Percentiles rank a stretch among this genome's conserved stretches.
Evolutionary conservation across 2,113 vertebrate genomes (phyloP).

Genomic region (Calidris pugnax): DNA sequence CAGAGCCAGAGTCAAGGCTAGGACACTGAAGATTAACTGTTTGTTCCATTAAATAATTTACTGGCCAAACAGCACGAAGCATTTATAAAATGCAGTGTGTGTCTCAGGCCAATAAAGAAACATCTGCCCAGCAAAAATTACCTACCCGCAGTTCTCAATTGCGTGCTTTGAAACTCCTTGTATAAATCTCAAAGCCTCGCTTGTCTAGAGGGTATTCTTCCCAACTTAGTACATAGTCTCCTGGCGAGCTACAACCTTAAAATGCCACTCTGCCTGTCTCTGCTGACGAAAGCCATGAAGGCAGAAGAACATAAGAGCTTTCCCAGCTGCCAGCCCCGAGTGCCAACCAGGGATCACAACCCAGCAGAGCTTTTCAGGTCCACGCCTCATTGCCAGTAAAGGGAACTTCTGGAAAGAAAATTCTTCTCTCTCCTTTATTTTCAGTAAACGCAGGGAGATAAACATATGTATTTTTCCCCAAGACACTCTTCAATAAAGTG

Average conservation of each 20-base stretch:
- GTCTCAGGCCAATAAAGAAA: not conserved
- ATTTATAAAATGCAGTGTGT: not conserved
- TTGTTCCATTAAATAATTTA: conserved; percentile 21
- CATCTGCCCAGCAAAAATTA: not conserved
- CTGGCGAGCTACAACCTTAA: not conserved
- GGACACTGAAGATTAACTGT: not conserved
- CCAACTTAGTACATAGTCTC: not conserved
- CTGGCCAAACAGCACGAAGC: not conserved
- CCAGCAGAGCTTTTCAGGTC: not conserved
- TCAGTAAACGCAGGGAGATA: not conserved
- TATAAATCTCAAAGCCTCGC: not conserved
- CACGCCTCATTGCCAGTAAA: not conserved
- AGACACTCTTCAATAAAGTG: not conserved
- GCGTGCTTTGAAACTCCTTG: not conserved
- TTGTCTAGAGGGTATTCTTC: not conserved
- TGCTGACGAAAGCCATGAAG: not conserved
- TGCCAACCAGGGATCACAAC: not conserved
- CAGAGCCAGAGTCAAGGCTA: conserved; percentile 3
- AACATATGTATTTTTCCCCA: not conserved
- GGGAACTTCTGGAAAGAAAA: not conserved
- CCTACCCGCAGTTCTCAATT: not conserved
- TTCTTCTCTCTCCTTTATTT: not conserved
- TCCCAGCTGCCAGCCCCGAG: not conserved
- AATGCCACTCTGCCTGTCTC: not conserved
- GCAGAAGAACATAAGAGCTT: not conserved